A percentile compares a stretch with the other conserved stretches of the same genome.
phyloP scores from a whole-genome alignment of 2,888 invertebrate genomes.

The Ophraella communa region DNA sequence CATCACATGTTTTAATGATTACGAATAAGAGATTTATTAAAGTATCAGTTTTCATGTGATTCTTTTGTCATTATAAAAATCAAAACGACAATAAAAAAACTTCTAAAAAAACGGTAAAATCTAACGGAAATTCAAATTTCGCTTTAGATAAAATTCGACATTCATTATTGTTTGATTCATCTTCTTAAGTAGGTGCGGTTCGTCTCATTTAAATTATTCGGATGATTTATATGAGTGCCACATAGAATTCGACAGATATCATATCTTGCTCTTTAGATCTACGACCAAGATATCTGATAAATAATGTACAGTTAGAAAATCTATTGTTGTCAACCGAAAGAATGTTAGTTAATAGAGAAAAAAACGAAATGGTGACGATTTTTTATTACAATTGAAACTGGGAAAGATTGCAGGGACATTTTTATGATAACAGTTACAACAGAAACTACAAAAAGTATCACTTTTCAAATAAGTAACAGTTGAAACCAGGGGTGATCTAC shows the following conservation, averaged over 20 bases:
- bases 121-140: conserved; percentile 21
- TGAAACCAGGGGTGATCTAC: no score
- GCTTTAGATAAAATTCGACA: background rate
- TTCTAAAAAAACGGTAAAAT: background rate
- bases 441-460: no score
- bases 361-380: background rate
- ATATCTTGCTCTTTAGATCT: conserved; percentile 15
- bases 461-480: no score
- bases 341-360: background rate
- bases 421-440: no score
- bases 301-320: conserved; percentile 16
- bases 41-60: no score
- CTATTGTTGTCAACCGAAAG: conserved; percentile 9
- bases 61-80: no score
- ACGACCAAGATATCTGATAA: conserved; percentile 17
- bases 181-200: conserved; percentile 10
- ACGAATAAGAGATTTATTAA: no score
- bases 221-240: conserved; percentile 11
- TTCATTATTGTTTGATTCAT: background rate
- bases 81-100: background rate
- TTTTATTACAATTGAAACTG: no score
- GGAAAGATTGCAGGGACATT: no score
- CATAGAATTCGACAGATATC: conserved; percentile 23
- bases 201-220: conserved; percentile 12
- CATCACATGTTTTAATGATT: no score